Evolutionary conservation across 2,113 vertebrate genomes (phyloP), one percentile per base, ranked within the genome.

Genomic region (Hypanus sabinus): DNA sequence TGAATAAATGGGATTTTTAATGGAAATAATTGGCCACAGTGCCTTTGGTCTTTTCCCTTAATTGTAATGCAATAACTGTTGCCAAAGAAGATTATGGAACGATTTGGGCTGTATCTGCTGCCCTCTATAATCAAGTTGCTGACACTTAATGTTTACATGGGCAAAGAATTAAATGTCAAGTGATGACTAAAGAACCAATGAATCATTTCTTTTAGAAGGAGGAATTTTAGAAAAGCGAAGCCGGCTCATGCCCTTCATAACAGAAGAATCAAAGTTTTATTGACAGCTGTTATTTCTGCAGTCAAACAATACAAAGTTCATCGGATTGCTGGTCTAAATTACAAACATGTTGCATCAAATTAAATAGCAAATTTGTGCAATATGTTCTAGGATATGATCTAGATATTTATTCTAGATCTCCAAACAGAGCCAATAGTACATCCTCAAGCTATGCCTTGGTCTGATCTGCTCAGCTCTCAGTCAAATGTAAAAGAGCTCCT

Each of bases 321-420:
- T 62, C 20, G 30, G 27, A n/a, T 90, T 33, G 30, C n/a, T 90
- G n/a, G 30, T 65, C 85, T 90, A 90, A 90, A 90, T 65, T 90
- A 65, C 60, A 90, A 90, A 90, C 60, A 65, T 90, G 60, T 90
- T 90, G 60, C 33, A 65, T n/a, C 5, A 90, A n/a, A 90, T 90
- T 90, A 90, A 33, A 90, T 33, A 65, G 85, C 33, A 60, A 90
- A 90, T 65, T 68, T 33, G 60, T 33, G 30, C 14, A 20, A n/a
- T 62, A 90, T 90, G 27, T 65, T 90, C 85, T 65, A 90, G 85
- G 85, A 33, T 18, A 14, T 33, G 14, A 9, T 90, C 60, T 20
- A 90, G 85, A 65, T 33, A 90, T 90, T 90, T 60, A 65, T 90
- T 90, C 85, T 90, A 68, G 85, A 65, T 90, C 60, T 65, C 85